Percentiles rank a stretch among this genome's conserved stretches.
phyloP scores from a whole-genome alignment of 2,888 invertebrate species.

The Eupithecia insigniata region DNA sequence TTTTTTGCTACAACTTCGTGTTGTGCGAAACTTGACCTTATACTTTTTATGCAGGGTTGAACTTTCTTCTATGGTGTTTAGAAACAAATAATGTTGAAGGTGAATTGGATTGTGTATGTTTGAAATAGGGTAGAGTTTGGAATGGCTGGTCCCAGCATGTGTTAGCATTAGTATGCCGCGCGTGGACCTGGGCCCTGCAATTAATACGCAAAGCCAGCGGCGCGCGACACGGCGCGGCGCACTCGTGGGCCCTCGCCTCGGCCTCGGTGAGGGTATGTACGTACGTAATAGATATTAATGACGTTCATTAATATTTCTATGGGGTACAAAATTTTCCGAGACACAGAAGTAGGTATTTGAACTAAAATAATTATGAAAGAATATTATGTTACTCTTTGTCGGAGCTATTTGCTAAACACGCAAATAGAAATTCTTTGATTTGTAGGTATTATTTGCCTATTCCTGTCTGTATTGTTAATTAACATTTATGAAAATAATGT shows the following conservation, averaged over 20 bases:
- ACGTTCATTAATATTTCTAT: conserved; percentile 16
- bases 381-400: background rate
- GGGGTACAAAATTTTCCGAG: background rate
- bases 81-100: background rate
- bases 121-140: conserved; percentile 32
- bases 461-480: too few relatives aligned
- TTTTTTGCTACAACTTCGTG: conserved; percentile 25
- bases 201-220: conserved; percentile 30
- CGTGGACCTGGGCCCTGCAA: conserved; percentile 33
- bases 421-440: background rate
- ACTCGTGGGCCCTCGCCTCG: too few relatives aligned
- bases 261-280: background rate
- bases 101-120: conserved; percentile 13
- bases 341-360: background rate
- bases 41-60: conserved; percentile 4
- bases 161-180: conserved; percentile 39
- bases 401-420: background rate
- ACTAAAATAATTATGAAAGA: background rate
- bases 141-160: conserved; percentile 1
- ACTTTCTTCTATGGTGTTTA: background rate
- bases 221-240: background rate
- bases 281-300: conserved; percentile 37
- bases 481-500: too few relatives aligned
- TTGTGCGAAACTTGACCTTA: conserved; percentile 23
- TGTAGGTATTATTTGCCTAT: too few relatives aligned